A percentile compares a stretch with the other conserved stretches of the same genome.
Evolutionary conservation across 2,797 vertebrate genomes (phyloP).

Genomic region (Stomatorhinus walkeri): DNA sequence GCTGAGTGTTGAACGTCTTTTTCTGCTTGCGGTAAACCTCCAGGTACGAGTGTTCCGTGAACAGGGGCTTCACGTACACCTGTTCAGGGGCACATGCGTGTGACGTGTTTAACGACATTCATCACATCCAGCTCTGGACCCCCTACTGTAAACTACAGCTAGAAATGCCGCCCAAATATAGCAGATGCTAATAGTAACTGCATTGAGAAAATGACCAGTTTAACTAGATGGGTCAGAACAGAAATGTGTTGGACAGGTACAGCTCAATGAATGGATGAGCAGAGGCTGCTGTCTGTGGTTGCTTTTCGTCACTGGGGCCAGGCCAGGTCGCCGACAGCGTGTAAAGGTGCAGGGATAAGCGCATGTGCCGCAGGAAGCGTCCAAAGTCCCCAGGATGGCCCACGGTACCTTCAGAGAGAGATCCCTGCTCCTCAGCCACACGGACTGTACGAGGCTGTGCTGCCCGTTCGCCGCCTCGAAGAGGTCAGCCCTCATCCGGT

Average conservation of each 20-base stretch:
- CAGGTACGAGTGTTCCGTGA: constrained; percentile 84
- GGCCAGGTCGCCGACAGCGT: background rate
- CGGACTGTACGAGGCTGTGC: constrained; percentile 67
- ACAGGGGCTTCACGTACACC: constrained; percentile 91
- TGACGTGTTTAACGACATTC: background rate
- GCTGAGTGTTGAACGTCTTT: constrained; percentile 83
- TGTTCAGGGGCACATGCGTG: constrained; percentile 38
- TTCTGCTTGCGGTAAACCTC: constrained; percentile 88
- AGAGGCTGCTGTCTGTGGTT: background rate
- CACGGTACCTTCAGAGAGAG: constrained; percentile 79
- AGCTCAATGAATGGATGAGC: background rate
- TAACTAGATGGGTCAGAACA: background rate
- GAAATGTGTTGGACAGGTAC: background rate
- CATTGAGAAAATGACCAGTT: background rate
- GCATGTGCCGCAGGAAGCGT: too few relatives aligned
- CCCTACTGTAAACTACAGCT: background rate
- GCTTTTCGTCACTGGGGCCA: background rate
- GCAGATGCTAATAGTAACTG: background rate
- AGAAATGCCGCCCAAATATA: background rate
- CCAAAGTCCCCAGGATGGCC: background rate
- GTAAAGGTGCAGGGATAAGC: background rate
- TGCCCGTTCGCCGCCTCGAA: constrained; percentile 68
- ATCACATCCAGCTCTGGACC: background rate
- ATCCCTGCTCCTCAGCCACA: constrained; percentile 85
- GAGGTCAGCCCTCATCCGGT: constrained; percentile 69